phyloP scores from a whole-genome alignment of 92 coral and sea anemone species.

The Micromussa lordhowensis region DNA sequence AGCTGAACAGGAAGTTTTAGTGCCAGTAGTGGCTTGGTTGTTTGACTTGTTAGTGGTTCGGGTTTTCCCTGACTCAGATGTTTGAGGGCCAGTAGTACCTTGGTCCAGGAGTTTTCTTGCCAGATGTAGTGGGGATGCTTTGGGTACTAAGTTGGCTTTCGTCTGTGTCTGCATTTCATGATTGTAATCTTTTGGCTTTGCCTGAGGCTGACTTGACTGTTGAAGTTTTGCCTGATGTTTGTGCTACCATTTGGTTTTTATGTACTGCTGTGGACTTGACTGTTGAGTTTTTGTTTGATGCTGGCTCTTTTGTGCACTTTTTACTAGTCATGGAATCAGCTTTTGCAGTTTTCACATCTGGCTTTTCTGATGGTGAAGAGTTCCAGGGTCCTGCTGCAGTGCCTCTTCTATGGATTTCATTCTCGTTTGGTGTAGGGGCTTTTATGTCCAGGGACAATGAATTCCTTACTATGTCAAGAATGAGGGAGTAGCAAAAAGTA shows the following conservation, averaged over 20 bases:
- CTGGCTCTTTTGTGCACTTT: neutral
- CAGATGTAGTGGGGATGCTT: neutral
- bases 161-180: too few species aligned
- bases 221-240: neutral
- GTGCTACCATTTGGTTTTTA: neutral
- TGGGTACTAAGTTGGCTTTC: neutral
- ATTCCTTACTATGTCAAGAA: conserved; percentile 48
- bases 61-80: neutral
- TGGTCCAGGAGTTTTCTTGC: too few species aligned
- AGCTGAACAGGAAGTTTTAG: too few species aligned
- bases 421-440: conserved; percentile 12
- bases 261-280: neutral
- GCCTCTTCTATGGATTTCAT: conserved; percentile 1
- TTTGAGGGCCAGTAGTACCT: neutral
- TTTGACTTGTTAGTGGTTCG: neutral
- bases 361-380: neutral
- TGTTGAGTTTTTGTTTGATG: neutral
- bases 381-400: neutral
- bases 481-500: conserved; percentile 40
- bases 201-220: conserved; percentile 9
- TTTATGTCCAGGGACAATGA: conserved; percentile 25
- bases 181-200: neutral
- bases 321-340: neutral
- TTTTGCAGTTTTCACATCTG: neutral
- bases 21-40: neutral